A percentile compares a stretch with the other conserved stretches of the same genome.
Conservation (phyloP, 2,888 invertebrate species). For the Sialis fuliginosa region DNA sequence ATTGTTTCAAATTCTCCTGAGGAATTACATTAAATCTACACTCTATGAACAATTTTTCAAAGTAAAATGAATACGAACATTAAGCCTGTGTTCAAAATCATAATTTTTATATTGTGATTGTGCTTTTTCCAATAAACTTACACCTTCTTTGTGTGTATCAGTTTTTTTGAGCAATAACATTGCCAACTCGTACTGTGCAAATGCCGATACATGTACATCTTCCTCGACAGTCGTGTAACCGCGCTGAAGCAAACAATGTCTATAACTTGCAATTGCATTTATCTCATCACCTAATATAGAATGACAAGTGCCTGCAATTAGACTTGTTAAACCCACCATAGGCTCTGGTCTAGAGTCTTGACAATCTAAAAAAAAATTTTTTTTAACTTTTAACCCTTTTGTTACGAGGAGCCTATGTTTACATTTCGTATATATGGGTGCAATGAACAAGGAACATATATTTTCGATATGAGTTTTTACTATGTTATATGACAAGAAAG, state of each 20-base stretch:
- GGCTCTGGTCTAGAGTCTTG: conserved; percentile 24
- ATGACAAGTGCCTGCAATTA: conserved; percentile 32
- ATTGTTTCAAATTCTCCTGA: too few relatives aligned
- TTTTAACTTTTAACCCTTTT: too few relatives aligned
- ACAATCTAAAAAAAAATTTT: conserved; percentile 23
- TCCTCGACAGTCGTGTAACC: conserved; percentile 14
- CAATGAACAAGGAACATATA: too few relatives aligned
- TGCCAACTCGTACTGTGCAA: conserved; percentile 45
- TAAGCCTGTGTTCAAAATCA: conserved; percentile 47
- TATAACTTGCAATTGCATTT: conserved; percentile 22
- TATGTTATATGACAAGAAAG: too few relatives aligned
- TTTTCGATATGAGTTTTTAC: too few relatives aligned
- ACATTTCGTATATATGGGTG: too few relatives aligned
- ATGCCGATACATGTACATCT: conserved; percentile 41
- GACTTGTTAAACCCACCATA: conserved; percentile 32
- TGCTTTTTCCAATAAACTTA: conserved; percentile 26
- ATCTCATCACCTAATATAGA: conserved; percentile 24
- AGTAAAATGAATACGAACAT: conserved; percentile 39
- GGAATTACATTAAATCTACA: too few relatives aligned
- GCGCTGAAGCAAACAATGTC: conserved; percentile 21
- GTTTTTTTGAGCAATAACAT: conserved; percentile 26
- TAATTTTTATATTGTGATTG: conserved; percentile 39
- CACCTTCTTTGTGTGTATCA: conserved; percentile 32
- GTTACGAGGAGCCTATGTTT: too few relatives aligned
- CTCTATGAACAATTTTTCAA: conserved; percentile 17